Evolutionary conservation across 2,797 vertebrate genomes (phyloP).

Genomic region (Cottoperca gobio): DNA sequence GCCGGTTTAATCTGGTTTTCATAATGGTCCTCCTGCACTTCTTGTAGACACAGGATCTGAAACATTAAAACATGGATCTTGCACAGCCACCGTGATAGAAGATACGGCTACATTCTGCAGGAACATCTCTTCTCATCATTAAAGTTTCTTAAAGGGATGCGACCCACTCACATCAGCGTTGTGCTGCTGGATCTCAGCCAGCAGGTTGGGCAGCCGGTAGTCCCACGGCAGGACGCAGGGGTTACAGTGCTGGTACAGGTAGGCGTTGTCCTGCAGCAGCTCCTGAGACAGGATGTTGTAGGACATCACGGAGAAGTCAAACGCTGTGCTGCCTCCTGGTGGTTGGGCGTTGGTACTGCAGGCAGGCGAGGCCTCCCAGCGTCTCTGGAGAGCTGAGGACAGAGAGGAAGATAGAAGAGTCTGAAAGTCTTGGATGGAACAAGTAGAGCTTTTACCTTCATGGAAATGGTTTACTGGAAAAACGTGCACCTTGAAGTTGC

Average conservation of each 20-base stretch:
- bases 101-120: too few relatives aligned
- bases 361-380: conserved; percentile 88
- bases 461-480: too few relatives aligned
- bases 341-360: conserved; percentile 58
- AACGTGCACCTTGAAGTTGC: too few relatives aligned
- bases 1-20: conserved; percentile 90
- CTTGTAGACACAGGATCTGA: conserved; percentile 96
- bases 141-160: neutral
- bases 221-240: conserved; percentile 86
- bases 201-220: conserved; percentile 91
- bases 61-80: too few relatives aligned
- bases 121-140: too few relatives aligned
- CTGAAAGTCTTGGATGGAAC: too few relatives aligned
- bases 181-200: conserved; percentile 88
- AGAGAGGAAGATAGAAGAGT: neutral
- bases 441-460: too few relatives aligned
- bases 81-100: too few relatives aligned
- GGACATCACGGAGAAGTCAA: conserved; percentile 96
- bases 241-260: conserved; percentile 92
- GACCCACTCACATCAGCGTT: conserved; percentile 90
- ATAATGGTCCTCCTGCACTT: conserved; percentile 97
- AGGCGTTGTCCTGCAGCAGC: conserved; percentile 90
- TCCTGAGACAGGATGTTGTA: conserved; percentile 98
- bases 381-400: conserved; percentile 83
- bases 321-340: conserved; percentile 66